Evolutionary conservation across 2,888 invertebrate genomes (phyloP).

Genomic region (Ophion ventricosus): DNA sequence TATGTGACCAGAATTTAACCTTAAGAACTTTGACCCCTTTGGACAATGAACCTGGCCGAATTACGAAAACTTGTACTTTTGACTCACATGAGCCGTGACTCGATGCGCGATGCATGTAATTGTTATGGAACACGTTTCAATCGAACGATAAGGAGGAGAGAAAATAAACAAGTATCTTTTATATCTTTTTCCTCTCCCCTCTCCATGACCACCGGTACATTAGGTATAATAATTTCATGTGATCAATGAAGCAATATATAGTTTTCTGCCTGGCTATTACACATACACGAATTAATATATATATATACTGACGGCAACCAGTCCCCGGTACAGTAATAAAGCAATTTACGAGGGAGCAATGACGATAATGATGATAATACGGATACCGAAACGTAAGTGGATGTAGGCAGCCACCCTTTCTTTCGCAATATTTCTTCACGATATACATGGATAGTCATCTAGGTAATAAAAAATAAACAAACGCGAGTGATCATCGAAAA

Average conservation of each 20-base stretch:
- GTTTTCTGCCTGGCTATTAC: not conserved
- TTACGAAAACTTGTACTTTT: not conserved
- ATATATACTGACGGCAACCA: constrained; percentile 30
- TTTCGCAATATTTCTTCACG: constrained; percentile 21
- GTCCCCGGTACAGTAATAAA: constrained; percentile 58
- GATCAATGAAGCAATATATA: constrained; percentile 32
- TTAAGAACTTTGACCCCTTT: too few species aligned
- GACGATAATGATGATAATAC: constrained; percentile 64
- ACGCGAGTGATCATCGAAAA: constrained; percentile 43
- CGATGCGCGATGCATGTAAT: constrained; percentile 32
- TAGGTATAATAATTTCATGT: constrained; percentile 58
- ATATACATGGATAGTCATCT: not conserved
- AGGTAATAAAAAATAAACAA: constrained; percentile 28
- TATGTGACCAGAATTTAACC: too few species aligned
- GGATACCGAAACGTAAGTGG: constrained; percentile 53
- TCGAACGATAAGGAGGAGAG: constrained; percentile 17
- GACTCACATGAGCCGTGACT: not conserved
- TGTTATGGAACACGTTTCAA: constrained; percentile 41
- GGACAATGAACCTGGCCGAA: not conserved
- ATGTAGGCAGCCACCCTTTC: constrained; percentile 28
- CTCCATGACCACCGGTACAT: constrained; percentile 36
- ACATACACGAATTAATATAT: too few species aligned
- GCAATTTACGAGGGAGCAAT: constrained; percentile 60
- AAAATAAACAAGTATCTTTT: constrained; percentile 17
- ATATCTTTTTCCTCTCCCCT: constrained; percentile 1